Conservation (phyloP, 2,888 invertebrate species). For the Perithous albicinctus region DNA sequence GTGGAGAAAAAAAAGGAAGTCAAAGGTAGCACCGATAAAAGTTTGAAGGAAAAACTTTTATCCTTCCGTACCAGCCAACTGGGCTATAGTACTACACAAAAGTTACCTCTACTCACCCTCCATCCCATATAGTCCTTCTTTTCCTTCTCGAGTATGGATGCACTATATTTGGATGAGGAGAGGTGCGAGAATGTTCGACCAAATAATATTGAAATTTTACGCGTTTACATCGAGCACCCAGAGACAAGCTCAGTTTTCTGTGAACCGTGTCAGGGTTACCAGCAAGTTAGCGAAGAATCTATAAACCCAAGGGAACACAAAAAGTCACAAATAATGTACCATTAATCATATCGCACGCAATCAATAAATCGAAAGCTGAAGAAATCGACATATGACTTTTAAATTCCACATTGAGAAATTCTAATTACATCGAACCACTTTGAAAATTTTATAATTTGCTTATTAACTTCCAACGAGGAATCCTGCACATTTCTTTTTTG, state of each 20-base stretch:
- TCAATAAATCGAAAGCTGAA: no score
- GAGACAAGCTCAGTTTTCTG: neutral
- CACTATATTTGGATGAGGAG: slow-evolving; percentile 1
- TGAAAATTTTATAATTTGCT: no score
- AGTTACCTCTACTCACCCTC: slow-evolving; percentile 17
- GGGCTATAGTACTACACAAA: slow-evolving; percentile 13
- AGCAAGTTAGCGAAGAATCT: no score
- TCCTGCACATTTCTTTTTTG: no score
- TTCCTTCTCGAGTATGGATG: neutral
- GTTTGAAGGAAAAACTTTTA: slow-evolving; percentile 52
- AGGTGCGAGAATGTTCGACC: neutral
- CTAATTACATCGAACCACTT: no score
- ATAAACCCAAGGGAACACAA: no score
- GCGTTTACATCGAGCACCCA: neutral
- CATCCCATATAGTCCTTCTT: neutral
- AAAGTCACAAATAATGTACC: no score
- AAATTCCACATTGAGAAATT: no score
- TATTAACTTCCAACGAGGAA: no score
- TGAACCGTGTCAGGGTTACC: no score
- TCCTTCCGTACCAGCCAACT: slow-evolving; percentile 21
- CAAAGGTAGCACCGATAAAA: slow-evolving; percentile 42
- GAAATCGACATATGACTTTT: no score
- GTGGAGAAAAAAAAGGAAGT: slow-evolving; percentile 1
- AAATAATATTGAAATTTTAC: slow-evolving; percentile 10
- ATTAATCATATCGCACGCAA: no score